Percentiles rank a stretch among this genome's conserved stretches.
Conservation (phyloP, 2,113 vertebrate species). For the Camelus bactrianus region DNA sequence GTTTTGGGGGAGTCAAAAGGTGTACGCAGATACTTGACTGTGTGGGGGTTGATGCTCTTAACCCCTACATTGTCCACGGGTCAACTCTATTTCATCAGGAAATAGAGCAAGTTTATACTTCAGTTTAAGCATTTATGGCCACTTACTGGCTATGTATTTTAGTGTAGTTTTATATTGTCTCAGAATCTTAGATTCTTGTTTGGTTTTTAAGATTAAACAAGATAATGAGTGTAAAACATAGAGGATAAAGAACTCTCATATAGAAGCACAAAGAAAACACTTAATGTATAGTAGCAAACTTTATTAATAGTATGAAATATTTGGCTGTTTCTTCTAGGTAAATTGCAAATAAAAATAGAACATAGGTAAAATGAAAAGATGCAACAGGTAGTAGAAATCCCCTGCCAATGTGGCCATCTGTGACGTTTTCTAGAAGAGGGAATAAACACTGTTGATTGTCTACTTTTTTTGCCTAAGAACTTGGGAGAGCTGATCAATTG, state of each 20-base stretch:
- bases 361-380: not conserved
- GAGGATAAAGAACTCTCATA: not conserved
- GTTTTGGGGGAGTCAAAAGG: not conserved
- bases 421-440: not conserved
- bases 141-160: not conserved
- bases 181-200: not conserved
- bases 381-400: not conserved
- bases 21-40: not conserved
- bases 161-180: not conserved
- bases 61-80: not conserved
- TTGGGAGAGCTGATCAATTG: not conserved
- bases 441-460: not conserved
- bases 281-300: not conserved
- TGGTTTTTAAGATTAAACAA: not conserved
- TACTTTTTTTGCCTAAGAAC: not conserved
- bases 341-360: not conserved
- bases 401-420: not conserved
- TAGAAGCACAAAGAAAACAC: not conserved
- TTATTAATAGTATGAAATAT: not conserved
- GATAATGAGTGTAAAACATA: not conserved
- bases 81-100: not conserved
- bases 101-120: not conserved
- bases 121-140: not conserved
- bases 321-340: not conserved
- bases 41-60: not conserved